Conservation (phyloP, 2,888 invertebrate species). For the Kryphioiulus occultus region DNA sequence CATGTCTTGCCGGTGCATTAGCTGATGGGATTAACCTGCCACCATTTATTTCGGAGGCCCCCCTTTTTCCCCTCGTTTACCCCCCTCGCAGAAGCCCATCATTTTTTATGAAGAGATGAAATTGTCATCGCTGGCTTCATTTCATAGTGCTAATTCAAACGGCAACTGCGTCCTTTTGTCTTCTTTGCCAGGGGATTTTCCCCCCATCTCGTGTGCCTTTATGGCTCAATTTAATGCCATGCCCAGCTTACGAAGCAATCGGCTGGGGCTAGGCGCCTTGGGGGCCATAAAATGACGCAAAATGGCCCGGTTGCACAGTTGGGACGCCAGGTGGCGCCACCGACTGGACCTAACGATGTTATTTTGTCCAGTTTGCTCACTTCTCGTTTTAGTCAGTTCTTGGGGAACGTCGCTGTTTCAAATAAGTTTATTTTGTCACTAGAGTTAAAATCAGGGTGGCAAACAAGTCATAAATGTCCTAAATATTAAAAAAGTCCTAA, state of each 20-base stretch:
- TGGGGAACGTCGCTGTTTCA: too few relatives aligned
- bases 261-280: neutral
- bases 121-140: slow-evolving; percentile 20
- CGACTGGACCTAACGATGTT: neutral
- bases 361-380: too few relatives aligned
- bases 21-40: slow-evolving; percentile 35
- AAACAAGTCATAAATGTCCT: too few relatives aligned
- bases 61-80: neutral
- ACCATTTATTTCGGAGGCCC: slow-evolving; percentile 17
- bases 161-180: slow-evolving; percentile 29
- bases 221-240: neutral
- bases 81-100: neutral
- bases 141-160: slow-evolving; percentile 6
- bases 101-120: slow-evolving; percentile 25
- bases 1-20: neutral
- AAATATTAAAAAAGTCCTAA: too few relatives aligned
- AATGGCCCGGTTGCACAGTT: neutral
- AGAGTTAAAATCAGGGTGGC: too few relatives aligned
- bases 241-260: neutral
- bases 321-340: neutral
- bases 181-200: slow-evolving; percentile 1
- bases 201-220: neutral
- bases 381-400: too few relatives aligned
- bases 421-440: too few relatives aligned
- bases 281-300: neutral